Conservation (phyloP, 1,140 invertebrate genomes). For the Penaeus indicus region DNA sequence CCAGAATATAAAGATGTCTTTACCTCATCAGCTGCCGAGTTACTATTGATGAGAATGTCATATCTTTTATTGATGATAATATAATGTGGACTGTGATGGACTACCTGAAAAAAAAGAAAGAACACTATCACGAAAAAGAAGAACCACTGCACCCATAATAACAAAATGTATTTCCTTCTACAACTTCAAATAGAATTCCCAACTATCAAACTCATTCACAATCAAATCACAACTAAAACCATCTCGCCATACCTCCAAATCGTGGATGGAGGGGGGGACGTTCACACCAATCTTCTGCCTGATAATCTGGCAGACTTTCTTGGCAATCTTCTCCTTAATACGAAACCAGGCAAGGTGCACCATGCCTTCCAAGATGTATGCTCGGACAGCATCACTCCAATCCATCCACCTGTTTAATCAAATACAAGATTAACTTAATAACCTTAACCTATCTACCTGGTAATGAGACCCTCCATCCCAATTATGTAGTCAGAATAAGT, state of each 20-base stretch:
- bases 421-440: no score
- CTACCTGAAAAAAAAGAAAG: conserved; percentile 15
- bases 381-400: neutral
- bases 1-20: neutral
- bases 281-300: neutral
- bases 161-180: no score
- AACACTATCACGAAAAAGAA: neutral
- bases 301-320: neutral
- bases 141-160: neutral
- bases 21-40: conserved; percentile 35
- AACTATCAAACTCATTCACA: neutral
- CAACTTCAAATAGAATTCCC: neutral
- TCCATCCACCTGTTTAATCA: conserved; percentile 8
- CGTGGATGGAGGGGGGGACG: neutral
- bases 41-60: conserved; percentile 52
- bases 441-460: no score
- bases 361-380: conserved; percentile 6
- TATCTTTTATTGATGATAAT: conserved; percentile 50
- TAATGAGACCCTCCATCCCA: no score
- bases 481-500: no score
- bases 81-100: conserved; percentile 54
- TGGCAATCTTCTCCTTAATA: neutral
- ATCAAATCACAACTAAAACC: neutral
- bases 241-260: conserved; percentile 31
- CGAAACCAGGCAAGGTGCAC: neutral